Base-by-base conservation (phyloP, 2,113 vertebrate genomes). In the Kryptolebias marmoratus region DNA sequence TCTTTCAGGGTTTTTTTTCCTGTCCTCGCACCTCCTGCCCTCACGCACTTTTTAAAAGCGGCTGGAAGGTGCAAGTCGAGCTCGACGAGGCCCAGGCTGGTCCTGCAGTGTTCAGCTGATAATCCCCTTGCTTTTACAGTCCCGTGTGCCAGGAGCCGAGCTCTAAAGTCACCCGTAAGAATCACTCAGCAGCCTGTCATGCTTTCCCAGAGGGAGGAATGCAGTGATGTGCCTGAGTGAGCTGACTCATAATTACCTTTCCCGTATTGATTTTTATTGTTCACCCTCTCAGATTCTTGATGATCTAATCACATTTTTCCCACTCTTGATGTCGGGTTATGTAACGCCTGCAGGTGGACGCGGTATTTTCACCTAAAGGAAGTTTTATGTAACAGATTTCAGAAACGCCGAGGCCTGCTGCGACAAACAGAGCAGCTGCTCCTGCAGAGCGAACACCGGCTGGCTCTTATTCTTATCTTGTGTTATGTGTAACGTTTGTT, bases 61-160 rank as follows among this genome's bases (percentile, higher is more conserved):
- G 59, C 68, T 85, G 89, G 86, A 91, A 92, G 90, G 89, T 85
- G 84, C 71, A 74, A 75, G 73, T 71, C 81, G 77, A 71, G 76
- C 66, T 73, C 50, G 53, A 52, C 68, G 75, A 54, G 63, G 83
- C 82, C 77, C 68, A 4, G 72, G 64, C 83, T 83, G 49, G 82
- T 85, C 77, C 85, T 49, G 68, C 64, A 71, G 87, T 73, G 86
- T 90, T 92, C 87, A 87, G 71, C 32, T 44, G 68, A 57, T 84
- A 87, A 90, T 88, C 87, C 86, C 81, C 9, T 78, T 82, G 86
- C 76, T 87, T 84, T 89, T 77, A 81, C 74, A 83, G 78, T 53
- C 30, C 18, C 39, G 14, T 78, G 79, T 71, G 66, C 72, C 79
- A 60, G 49, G 53, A 55, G 58, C 62, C 10, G 71, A 48, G 73